Conservation (phyloP, 2,888 invertebrate genomes). For the Hydraecia micacea region DNA sequence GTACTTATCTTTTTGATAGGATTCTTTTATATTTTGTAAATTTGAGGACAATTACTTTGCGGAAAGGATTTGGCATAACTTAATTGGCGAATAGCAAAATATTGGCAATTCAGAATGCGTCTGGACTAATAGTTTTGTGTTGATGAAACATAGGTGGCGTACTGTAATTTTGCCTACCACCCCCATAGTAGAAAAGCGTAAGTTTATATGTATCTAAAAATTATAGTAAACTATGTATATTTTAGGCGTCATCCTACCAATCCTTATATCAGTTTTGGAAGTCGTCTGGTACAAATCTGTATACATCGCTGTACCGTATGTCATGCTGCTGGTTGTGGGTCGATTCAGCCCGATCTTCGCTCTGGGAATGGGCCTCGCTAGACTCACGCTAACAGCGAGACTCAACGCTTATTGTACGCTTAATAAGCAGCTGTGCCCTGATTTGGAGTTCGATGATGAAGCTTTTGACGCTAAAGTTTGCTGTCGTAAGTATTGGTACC, state of each 20-base stretch:
- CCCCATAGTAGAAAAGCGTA: neutral
- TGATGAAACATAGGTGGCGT: neutral
- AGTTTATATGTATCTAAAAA: neutral
- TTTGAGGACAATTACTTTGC: too few species aligned
- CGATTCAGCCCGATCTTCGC: conserved; percentile 36
- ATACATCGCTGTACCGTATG: neutral
- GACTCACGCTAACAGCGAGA: conserved; percentile 34
- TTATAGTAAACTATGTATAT: neutral
- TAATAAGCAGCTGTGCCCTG: conserved; percentile 41
- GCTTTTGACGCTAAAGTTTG: conserved; percentile 14
- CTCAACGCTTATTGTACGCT: conserved; percentile 44
- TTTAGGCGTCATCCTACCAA: conserved; percentile 50
- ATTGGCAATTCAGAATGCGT: neutral
- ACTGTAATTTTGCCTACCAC: neutral
- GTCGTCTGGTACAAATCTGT: rapidly evolving
- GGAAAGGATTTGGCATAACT: neutral
- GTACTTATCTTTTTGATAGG: too few species aligned
- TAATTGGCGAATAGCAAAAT: neutral
- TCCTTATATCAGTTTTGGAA: conserved; percentile 19
- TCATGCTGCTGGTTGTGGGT: neutral
- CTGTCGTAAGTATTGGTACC: conserved; percentile 46
- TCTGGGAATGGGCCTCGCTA: conserved; percentile 18
- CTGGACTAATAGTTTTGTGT: neutral
- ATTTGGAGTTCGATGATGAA: conserved; percentile 14
- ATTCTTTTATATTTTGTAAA: too few species aligned